Evolutionary conservation across 2,888 invertebrate species (phyloP), one percentile per base, ranked within the genome.

Genomic region (Osmoderma eremita): DNA sequence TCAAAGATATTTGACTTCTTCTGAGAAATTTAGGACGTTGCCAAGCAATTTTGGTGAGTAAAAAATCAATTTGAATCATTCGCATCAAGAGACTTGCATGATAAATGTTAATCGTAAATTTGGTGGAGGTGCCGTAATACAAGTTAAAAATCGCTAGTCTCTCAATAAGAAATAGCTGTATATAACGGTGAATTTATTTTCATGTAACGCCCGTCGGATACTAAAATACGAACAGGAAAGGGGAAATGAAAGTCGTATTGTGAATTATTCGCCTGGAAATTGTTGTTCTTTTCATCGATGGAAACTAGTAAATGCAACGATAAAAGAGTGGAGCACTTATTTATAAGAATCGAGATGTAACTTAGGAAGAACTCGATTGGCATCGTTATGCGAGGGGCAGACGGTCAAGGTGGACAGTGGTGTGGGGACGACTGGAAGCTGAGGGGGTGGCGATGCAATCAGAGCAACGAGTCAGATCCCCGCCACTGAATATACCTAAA

Each of bases 361-460:
- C 61, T 54, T 58, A 68, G 45, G 48, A 68, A 68, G 68, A 30
- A 6, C 30, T 65, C 68, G 48, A 70, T 68, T 70, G 66, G 66
- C 69, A 68, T 71, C 71, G 53, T 69, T 71, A 71, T 63, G 39
- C 53, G 50, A 58, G 61, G 51, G 66, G 62, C 67, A 67, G 68
- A 68, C 71, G 69, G 69, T 69, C 69, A 71, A 69, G 66, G 67
- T 67, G 69, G 67, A 58, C 42, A 39, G 12, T 18, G 30, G 24
- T 13, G 51, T 24, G 30, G 51, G 65, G 45, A 39, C 41, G 58
- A 30, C 69, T 51, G 50, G 49, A 15, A 5, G 24, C 24, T 1
- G 10, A 5, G 63, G 56, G 70, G 67, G 56, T 53, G 41, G 63
- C 62, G 42, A 45, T 62, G 69, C 69, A 71, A 69, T 69, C 69